Percentiles rank a stretch among this genome's conserved stretches.
Conservation (phyloP, 2,113 vertebrate genomes). For the Aptenodytes patagonicus region DNA sequence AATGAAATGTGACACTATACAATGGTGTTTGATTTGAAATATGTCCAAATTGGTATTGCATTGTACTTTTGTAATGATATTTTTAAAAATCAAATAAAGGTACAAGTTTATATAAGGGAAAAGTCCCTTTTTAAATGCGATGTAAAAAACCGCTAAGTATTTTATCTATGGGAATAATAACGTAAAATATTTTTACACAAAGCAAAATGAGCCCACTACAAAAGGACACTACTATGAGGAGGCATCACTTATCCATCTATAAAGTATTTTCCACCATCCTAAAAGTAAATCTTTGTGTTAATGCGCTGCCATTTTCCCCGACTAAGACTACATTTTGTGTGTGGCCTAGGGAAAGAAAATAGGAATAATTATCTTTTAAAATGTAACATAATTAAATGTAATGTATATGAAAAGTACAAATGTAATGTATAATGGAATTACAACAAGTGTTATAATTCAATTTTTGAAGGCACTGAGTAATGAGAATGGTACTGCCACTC, state of each 20-base stretch:
- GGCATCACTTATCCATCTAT: neutral
- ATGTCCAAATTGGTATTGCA: neutral
- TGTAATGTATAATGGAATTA: neutral
- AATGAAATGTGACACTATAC: neutral
- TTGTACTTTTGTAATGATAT: neutral
- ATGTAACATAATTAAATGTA: neutral
- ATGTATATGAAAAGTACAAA: neutral
- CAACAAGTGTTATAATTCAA: neutral
- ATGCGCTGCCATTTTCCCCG: neutral
- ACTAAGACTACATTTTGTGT: neutral
- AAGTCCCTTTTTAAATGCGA: neutral
- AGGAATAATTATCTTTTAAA: neutral
- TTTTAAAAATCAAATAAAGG: neutral
- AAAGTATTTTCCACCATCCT: neutral
- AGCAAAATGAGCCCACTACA: neutral
- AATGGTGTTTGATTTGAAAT: neutral
- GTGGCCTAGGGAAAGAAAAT: neutral
- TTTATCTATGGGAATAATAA: neutral
- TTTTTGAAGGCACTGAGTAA: neutral
- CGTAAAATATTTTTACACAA: neutral
- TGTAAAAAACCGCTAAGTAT: neutral
- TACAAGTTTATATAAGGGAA: neutral
- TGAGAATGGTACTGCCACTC: neutral
- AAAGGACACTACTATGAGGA: neutral
- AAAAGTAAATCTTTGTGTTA: neutral